A percentile compares a stretch with the other conserved stretches of the same genome.
phyloP scores from a whole-genome alignment of 2,797 vertebrate genomes.

The Ibycter americanus region DNA sequence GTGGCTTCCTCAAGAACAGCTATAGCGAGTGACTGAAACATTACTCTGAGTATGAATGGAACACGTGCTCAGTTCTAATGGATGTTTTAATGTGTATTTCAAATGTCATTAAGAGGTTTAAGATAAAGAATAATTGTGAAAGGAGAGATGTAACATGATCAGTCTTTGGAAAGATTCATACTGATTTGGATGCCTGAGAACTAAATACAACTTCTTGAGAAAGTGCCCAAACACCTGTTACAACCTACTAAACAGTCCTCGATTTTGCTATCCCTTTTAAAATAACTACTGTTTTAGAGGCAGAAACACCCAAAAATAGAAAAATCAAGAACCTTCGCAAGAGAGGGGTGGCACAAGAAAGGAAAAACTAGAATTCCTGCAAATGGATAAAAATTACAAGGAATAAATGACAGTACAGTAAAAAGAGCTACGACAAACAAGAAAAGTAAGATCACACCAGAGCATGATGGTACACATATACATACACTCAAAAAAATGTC shows the following conservation, averaged over 20 bases:
- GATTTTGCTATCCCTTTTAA: background rate
- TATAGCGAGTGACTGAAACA: background rate
- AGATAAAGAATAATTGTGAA: background rate
- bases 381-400: background rate
- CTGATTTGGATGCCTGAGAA: background rate
- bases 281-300: background rate
- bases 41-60: background rate
- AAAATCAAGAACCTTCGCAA: background rate
- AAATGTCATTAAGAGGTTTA: background rate
- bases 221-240: background rate
- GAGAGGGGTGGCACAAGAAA: background rate
- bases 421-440: background rate
- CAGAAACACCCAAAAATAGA: background rate
- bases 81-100: background rate
- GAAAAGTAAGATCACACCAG: background rate
- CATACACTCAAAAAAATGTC: background rate
- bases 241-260: background rate
- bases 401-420: background rate
- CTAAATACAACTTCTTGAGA: background rate
- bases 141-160: background rate
- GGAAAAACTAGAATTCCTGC: background rate
- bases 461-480: background rate
- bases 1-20: background rate
- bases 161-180: background rate
- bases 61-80: background rate